These are phyloP conservation scores for Sebastolobus alascanus DNA, from an alignment of 2,797 vertebrate genomes.

Conservation along the genomic window DNA sequence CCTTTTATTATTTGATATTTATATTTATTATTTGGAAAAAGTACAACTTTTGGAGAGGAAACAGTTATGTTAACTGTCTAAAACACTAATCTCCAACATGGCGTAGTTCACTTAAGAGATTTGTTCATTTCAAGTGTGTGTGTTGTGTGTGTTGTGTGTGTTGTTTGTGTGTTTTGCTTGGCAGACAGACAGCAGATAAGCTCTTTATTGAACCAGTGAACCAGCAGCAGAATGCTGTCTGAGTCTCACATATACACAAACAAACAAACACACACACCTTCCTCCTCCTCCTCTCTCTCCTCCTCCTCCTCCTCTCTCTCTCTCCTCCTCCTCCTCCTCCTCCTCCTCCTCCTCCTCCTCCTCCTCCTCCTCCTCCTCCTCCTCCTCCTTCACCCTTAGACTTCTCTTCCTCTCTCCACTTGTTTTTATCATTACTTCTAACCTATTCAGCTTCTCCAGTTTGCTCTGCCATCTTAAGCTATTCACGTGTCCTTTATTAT, in stretches of 20 bases:
- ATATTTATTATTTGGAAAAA: neutral
- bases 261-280: constrained; percentile 26
- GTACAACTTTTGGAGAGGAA: neutral
- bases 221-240: constrained; percentile 40
- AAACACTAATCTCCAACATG: neutral
- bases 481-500: constrained; percentile 49
- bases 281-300: no score
- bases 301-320: no score
- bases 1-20: neutral
- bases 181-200: constrained; percentile 33
- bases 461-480: constrained; percentile 23
- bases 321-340: no score
- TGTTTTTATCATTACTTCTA: constrained; percentile 14
- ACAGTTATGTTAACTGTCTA: neutral
- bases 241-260: constrained; percentile 30
- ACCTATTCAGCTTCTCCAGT: neutral
- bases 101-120: neutral
- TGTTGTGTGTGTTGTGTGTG: neutral
- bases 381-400: neutral
- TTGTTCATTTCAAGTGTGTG: neutral
- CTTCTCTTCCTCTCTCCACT: neutral
- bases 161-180: constrained; percentile 12
- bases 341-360: no score
- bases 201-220: constrained; percentile 28
- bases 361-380: no score